A percentile compares a stretch with the other conserved stretches of the same genome.
These are phyloP conservation scores for Agapostemon virescens DNA, from an alignment of 2,888 invertebrate genomes.

Conservation along the genomic window DNA sequence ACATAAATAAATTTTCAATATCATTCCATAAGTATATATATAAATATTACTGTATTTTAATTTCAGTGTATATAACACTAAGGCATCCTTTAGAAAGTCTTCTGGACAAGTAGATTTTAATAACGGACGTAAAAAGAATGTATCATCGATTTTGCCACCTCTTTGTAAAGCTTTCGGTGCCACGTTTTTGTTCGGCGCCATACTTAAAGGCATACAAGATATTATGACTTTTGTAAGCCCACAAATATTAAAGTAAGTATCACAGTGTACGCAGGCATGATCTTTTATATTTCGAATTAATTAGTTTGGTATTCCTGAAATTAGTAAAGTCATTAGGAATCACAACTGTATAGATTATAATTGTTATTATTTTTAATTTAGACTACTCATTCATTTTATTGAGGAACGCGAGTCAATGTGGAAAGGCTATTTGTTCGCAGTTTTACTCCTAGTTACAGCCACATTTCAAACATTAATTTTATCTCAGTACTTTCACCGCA, in stretches of 20 bases:
- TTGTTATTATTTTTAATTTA: constrained; percentile 70
- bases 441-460: constrained; percentile 88
- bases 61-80: constrained; percentile 79
- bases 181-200: constrained; percentile 91
- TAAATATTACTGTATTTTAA: constrained; percentile 38
- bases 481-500: constrained; percentile 94
- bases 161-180: constrained; percentile 93
- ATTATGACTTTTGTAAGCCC: constrained; percentile 94
- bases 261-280: not conserved
- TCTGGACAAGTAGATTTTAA: constrained; percentile 89
- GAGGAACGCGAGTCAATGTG: constrained; percentile 84
- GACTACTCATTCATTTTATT: constrained; percentile 88
- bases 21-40: no score
- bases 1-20: constrained; percentile 18
- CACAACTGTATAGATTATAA: constrained; percentile 12
- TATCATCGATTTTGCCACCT: constrained; percentile 91
- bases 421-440: constrained; percentile 93
- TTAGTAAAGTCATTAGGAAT: not conserved
- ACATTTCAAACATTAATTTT: constrained; percentile 90
- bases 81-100: constrained; percentile 86
- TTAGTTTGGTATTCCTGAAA: not conserved
- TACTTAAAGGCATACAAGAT: constrained; percentile 92
- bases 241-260: constrained; percentile 89
- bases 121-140: constrained; percentile 85
- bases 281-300: not conserved